Percentiles rank a stretch among this genome's conserved stretches.
phyloP scores from a whole-genome alignment of 2,797 vertebrate species.

The Myoxocephalus aenaeus region DNA sequence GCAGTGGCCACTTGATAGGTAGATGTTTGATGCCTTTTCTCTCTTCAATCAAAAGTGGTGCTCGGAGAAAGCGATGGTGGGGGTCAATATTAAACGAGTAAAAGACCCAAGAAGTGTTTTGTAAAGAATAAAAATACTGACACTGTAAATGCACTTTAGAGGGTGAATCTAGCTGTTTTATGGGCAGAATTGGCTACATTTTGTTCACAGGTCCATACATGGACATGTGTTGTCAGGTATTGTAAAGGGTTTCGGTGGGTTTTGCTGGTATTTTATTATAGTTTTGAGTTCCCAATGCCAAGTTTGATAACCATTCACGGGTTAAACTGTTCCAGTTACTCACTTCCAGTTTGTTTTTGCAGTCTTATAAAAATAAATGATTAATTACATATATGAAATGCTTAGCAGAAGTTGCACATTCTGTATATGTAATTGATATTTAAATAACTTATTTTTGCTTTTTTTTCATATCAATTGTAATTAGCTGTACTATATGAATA shows the following conservation, averaged over 20 bases:
- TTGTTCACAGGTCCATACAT: slow-evolving; percentile 60
- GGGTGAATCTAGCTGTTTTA: slow-evolving; percentile 77
- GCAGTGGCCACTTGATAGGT: slow-evolving; percentile 61
- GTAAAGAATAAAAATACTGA: slow-evolving; percentile 81
- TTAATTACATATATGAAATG: slow-evolving; percentile 93
- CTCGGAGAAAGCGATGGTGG: slow-evolving; percentile 57
- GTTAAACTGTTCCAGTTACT: slow-evolving; percentile 76
- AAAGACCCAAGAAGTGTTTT: slow-evolving; percentile 69
- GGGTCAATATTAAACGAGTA: slow-evolving; percentile 30
- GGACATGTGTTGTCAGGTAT: slow-evolving; percentile 75
- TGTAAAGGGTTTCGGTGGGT: slow-evolving; percentile 70
- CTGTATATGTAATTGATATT: slow-evolving; percentile 99
- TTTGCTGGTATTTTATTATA: slow-evolving; percentile 73
- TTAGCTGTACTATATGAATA: slow-evolving; percentile 99
- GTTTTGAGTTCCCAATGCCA: slow-evolving; percentile 80
- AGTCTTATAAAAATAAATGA: slow-evolving; percentile 67
- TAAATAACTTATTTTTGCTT: slow-evolving; percentile 99
- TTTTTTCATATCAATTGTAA: slow-evolving; percentile 96
- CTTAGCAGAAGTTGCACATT: slow-evolving; percentile 96
- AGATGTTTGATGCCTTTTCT: slow-evolving; percentile 71
- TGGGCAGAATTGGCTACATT: slow-evolving; percentile 73
- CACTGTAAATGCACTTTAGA: slow-evolving; percentile 91
- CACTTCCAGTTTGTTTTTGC: slow-evolving; percentile 72
- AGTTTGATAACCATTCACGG: slow-evolving; percentile 85
- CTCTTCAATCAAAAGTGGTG: slow-evolving; percentile 75